These are phyloP conservation scores for Eurytoma californica DNA, from an alignment of 2,888 invertebrate genomes.

Conservation along the genomic window DNA sequence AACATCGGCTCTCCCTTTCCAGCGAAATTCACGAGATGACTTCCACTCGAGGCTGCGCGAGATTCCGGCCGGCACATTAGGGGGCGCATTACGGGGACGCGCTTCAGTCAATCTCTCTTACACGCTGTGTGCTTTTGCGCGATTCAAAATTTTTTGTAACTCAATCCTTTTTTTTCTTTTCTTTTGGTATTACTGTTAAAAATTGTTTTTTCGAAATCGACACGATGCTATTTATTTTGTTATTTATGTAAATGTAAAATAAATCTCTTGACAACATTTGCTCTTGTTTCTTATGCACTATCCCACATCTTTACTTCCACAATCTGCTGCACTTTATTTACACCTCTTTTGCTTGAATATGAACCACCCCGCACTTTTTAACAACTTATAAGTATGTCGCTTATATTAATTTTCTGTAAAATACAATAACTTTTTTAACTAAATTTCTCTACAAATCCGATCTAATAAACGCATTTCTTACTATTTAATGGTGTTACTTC, in stretches of 20 bases:
- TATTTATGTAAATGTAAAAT: slow-evolving; percentile 48
- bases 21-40: slow-evolving; percentile 11
- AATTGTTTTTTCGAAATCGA: slow-evolving; percentile 26
- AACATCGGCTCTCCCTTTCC: slow-evolving; percentile 61
- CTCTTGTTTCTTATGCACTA: slow-evolving; percentile 46
- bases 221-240: slow-evolving; percentile 53
- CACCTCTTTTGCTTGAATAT: not conserved
- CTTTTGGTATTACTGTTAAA: slow-evolving; percentile 8
- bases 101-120: slow-evolving; percentile 9
- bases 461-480: too few relatives aligned
- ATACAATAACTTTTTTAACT: too few relatives aligned
- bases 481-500: too few relatives aligned
- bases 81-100: not conserved
- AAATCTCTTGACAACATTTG: slow-evolving; percentile 47
- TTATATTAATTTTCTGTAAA: too few relatives aligned
- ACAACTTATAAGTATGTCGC: not conserved
- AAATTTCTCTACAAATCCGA: too few relatives aligned
- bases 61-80: slow-evolving; percentile 17
- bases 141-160: slow-evolving; percentile 6
- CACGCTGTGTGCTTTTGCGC: slow-evolving; percentile 38
- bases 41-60: slow-evolving; percentile 1
- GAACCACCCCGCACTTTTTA: not conserved
- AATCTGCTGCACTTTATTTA: slow-evolving; percentile 28
- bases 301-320: slow-evolving; percentile 32
- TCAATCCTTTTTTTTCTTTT: slow-evolving; percentile 6